phyloP scores from a whole-genome alignment of 2,797 vertebrate species.

The Bucorvus abyssinicus region DNA sequence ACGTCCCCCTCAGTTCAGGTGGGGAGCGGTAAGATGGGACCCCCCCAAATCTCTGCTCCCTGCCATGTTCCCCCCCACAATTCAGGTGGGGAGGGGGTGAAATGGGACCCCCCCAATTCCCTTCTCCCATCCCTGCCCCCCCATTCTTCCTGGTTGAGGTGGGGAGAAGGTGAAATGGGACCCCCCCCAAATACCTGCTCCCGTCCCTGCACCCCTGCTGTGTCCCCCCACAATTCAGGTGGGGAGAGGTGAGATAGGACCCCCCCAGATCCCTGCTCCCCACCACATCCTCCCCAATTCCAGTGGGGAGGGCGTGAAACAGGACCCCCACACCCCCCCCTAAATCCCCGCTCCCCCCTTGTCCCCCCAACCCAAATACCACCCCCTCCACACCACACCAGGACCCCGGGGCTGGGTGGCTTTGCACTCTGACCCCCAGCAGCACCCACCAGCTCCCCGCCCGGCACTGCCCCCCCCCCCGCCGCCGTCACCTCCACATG shows the following conservation, averaged over 20 bases:
- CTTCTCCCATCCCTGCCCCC: too few species aligned
- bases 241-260: background rate
- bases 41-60: background rate
- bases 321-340: background rate
- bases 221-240: background rate
- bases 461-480: too few species aligned
- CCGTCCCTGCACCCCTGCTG: background rate
- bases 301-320: background rate
- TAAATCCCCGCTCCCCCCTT: background rate
- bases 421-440: background rate
- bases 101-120: background rate
- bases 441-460: background rate
- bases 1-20: too few species aligned
- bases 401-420: background rate
- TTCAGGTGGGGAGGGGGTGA: background rate
- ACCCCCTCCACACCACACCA: background rate
- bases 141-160: too few species aligned
- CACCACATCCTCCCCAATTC: background rate
- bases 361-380: background rate
- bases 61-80: background rate
- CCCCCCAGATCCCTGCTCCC: background rate
- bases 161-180: background rate
- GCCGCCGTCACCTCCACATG: conserved; percentile 86
- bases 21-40: too few species aligned
- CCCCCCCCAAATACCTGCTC: background rate